These are phyloP conservation scores for Ditula angustiorana DNA, from an alignment of 2,888 invertebrate species.

Conservation along the genomic window DNA sequence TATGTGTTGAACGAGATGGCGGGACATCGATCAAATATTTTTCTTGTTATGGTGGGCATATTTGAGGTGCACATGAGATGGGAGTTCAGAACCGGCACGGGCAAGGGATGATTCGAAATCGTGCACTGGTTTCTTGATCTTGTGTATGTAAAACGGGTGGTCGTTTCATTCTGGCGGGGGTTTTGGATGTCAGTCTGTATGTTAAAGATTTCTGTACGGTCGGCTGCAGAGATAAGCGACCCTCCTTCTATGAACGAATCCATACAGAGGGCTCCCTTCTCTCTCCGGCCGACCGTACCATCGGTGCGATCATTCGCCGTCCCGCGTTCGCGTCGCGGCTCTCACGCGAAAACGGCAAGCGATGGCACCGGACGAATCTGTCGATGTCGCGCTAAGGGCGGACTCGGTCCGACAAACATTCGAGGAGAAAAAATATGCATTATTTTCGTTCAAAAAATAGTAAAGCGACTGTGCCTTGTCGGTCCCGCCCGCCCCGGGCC, in stretches of 20 bases:
- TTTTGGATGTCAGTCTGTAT: background rate
- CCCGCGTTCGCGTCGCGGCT: background rate
- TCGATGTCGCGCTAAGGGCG: constrained; percentile 22
- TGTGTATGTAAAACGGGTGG: constrained; percentile 21
- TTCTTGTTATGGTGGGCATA: background rate
- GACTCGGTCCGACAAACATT: constrained; percentile 37
- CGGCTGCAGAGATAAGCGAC: no score
- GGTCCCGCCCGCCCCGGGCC: constrained; percentile 19
- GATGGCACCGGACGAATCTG: background rate
- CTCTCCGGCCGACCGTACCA: no score
- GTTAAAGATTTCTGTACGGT: no score
- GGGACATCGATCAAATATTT: background rate
- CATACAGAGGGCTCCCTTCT: background rate
- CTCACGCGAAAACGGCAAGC: constrained; percentile 19
- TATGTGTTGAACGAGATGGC: no score
- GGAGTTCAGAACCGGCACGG: background rate
- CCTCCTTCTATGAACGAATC: no score
- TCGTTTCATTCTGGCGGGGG: background rate
- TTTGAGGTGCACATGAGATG: no score
- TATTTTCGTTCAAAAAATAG: constrained; percentile 56
- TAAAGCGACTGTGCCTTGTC: no score
- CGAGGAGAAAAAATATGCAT: constrained; percentile 78
- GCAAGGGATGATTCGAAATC: background rate
- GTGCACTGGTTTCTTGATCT: constrained; percentile 15
- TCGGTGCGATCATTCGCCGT: constrained; percentile 8